Evolutionary conservation across 2,888 invertebrate species (phyloP).

Genomic region (Drosophila paranaensis): DNA sequence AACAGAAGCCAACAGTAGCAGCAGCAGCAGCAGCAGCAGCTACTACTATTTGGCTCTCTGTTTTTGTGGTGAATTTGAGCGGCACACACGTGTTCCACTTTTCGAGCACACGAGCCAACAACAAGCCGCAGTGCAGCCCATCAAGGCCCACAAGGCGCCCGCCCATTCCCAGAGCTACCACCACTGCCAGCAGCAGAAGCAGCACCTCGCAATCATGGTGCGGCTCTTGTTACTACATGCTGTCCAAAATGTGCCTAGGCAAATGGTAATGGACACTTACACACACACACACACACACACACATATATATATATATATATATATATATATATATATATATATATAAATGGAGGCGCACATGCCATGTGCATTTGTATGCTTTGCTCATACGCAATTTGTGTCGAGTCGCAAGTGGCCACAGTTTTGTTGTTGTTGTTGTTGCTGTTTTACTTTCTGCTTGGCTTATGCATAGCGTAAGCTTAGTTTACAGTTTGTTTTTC

Average conservation of each 20-base stretch:
- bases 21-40: conserved; percentile 1
- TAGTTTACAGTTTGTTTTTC: conserved; percentile 39
- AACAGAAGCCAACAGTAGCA: conserved; percentile 17
- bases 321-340: background rate
- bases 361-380: conserved; percentile 24
- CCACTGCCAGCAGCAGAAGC: background rate
- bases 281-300: background rate
- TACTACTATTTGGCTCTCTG: conserved; percentile 65
- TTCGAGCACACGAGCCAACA: conserved; percentile 50
- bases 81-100: conserved; percentile 73
- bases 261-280: conserved; percentile 42
- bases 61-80: conserved; percentile 76
- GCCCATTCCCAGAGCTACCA: background rate
- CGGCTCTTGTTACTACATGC: conserved; percentile 46
- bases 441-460: conserved; percentile 17
- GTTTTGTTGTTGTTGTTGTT: conserved; percentile 28
- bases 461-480: conserved; percentile 31
- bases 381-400: conserved; percentile 45
- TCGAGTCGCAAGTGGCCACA: conserved; percentile 61
- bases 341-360: conserved; percentile 11
- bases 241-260: conserved; percentile 49
- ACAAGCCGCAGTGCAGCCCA: conserved; percentile 46
- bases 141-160: conserved; percentile 6
- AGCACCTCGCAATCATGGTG: conserved; percentile 22
- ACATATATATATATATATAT: conserved; percentile 13